A percentile compares a stretch with the other conserved stretches of the same genome.
phyloP scores from a whole-genome alignment of 1,140 invertebrate species.

The Drosophila insularis region DNA sequence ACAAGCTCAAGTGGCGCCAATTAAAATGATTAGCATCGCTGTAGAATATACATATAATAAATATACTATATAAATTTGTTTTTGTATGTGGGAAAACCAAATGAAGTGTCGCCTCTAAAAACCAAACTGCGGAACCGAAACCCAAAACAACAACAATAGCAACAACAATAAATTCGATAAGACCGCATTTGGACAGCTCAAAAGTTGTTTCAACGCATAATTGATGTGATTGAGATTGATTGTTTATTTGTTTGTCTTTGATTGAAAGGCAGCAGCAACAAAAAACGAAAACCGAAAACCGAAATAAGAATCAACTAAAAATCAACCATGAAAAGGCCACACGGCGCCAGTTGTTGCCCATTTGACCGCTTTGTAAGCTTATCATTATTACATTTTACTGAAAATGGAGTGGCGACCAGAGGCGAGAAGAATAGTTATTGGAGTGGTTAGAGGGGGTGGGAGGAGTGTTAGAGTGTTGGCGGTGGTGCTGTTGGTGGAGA shows the following conservation, averaged over 20 bases:
- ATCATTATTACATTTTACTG: conserved; percentile 71
- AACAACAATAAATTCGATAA: conserved; percentile 50
- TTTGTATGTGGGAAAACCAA: conserved; percentile 8
- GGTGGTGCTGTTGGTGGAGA: neutral
- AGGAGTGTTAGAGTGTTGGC: neutral
- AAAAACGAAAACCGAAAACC: neutral
- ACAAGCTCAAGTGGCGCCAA: conserved; percentile 71
- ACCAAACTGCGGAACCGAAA: neutral
- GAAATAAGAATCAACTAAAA: conserved; percentile 46
- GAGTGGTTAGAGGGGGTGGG: too few species aligned
- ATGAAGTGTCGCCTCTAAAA: conserved; percentile 31
- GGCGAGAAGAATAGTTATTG: neutral
- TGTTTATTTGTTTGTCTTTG: conserved; percentile 69
- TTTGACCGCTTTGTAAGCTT: conserved; percentile 66
- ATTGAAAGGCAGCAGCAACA: conserved; percentile 38
- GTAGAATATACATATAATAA: conserved; percentile 50
- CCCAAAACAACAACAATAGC: conserved; percentile 18
- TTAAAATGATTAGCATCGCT: conserved; percentile 76
- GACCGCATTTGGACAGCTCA: conserved; percentile 48
- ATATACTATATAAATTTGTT: neutral
- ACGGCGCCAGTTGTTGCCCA: conserved; percentile 42
- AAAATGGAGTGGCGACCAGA: neutral
- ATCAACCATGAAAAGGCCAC: conserved; percentile 28
- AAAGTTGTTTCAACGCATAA: conserved; percentile 71
- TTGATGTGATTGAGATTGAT: conserved; percentile 80